A percentile compares a stretch with the other conserved stretches of the same genome.
These are phyloP conservation scores for Lophius piscatorius DNA, from an alignment of 2,113 vertebrate genomes.

Conservation along the genomic window DNA sequence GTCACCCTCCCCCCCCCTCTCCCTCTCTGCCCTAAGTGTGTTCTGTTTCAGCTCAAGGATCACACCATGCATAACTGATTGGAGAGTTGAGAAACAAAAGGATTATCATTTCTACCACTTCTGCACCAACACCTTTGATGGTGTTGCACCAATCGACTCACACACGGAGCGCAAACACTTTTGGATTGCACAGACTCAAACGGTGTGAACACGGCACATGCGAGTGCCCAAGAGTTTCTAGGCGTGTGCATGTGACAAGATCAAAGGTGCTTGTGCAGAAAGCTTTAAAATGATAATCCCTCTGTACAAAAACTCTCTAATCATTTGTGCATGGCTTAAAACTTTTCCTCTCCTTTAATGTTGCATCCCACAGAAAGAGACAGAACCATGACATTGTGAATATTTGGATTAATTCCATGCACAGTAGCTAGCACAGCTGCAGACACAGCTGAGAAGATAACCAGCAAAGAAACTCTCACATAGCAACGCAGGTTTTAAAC, in stretches of 20 bases:
- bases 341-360: conserved; percentile 42
- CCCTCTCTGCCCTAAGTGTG: conserved; percentile 12
- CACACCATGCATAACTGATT: conserved; percentile 56
- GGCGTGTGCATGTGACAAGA: conserved; percentile 11
- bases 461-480: conserved; percentile 26
- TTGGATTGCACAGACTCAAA: neutral
- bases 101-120: conserved; percentile 42
- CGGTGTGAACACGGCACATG: neutral
- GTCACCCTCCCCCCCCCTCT: neutral
- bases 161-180: neutral
- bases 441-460: conserved; percentile 53
- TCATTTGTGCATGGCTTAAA: conserved; percentile 62
- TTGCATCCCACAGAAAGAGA: conserved; percentile 37
- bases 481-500: conserved; percentile 18
- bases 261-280: conserved; percentile 50
- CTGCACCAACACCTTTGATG: conserved; percentile 42
- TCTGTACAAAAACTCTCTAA: conserved; percentile 56
- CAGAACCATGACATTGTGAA: conserved; percentile 55
- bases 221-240: neutral
- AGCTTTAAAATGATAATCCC: conserved; percentile 52
- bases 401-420: conserved; percentile 66
- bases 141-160: neutral
- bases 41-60: conserved; percentile 35
- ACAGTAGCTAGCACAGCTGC: conserved; percentile 35
- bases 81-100: conserved; percentile 44